Percentiles rank a stretch among this genome's conserved stretches.
Evolutionary conservation across 2,113 vertebrate species (phyloP).

Genomic region (Cyprinodon variegatus): DNA sequence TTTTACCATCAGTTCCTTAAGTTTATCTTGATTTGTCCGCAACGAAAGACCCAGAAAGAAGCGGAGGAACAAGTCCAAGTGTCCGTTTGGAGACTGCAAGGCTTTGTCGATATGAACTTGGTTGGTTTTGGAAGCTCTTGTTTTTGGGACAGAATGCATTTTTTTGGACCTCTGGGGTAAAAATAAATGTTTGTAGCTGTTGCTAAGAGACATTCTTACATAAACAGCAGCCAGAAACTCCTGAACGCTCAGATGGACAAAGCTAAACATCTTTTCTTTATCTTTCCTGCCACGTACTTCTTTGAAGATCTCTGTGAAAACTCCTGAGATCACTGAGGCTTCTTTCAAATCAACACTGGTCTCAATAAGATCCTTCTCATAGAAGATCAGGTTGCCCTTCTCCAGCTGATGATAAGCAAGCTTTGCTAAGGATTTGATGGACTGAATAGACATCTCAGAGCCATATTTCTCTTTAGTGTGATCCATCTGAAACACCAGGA

Average conservation of each 20-base stretch:
- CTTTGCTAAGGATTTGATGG: conserved; percentile 27
- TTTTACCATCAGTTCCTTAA: conserved; percentile 9
- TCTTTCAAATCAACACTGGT: conserved; percentile 3
- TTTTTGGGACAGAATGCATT: not conserved
- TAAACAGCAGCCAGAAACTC: conserved; percentile 37
- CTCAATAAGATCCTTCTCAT: conserved; percentile 27
- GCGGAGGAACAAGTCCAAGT: conserved; percentile 28
- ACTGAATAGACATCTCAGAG: conserved; percentile 3
- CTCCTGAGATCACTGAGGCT: conserved; percentile 25
- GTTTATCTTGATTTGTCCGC: conserved; percentile 13
- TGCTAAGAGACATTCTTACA: conserved; percentile 17
- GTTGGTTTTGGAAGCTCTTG: not conserved
- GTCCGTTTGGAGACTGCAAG: conserved; percentile 24
- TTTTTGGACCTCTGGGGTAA: not conserved
- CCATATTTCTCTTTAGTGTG: conserved; percentile 9
- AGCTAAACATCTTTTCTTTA: conserved; percentile 28
- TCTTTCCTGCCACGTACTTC: conserved; percentile 23
- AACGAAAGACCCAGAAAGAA: conserved; percentile 31
- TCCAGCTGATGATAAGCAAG: conserved; percentile 41
- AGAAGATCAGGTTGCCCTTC: conserved; percentile 45
- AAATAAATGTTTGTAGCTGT: conserved; percentile 1
- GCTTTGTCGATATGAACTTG: conserved; percentile 20
- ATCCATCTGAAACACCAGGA: conserved; percentile 23
- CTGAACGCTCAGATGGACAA: conserved; percentile 32
- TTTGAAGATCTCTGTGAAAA: conserved; percentile 49